Evolutionary conservation across 2,888 invertebrate genomes (phyloP), one percentile per base, ranked within the genome.

Genomic region (Lydus trimaculatus): DNA sequence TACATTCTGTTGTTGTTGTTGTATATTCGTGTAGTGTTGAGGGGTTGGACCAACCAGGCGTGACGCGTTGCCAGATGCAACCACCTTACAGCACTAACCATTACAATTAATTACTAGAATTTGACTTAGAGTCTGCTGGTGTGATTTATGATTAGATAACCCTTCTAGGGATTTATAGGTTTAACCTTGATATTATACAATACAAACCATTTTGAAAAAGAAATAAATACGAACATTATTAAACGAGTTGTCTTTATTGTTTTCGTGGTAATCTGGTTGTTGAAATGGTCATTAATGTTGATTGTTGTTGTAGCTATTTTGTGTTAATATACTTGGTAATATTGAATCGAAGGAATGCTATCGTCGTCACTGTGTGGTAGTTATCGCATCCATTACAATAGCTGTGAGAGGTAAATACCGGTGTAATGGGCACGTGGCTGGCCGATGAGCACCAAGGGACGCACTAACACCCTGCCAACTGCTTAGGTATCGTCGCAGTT

Each of bases 381-480:
- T 81, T 82, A 81, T 79, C 79, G 80, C 77, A 71, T 72, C 81
- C 78, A 81, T 82, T 82, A 77, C 76, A 76, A 78, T 78, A 75
- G 80, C 78, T 80, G 80, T 78, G 78, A 77, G 78, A 77, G 80
- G 81, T 81, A 81, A 81, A 81, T 80, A 79, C 81, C 80, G 76
- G 76, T 80, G 80, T 82, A 82, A 82, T 82, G 81, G 80, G 81
- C 82, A 81, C 82, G 82, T 81, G 83, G 81, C 79, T 75, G 76
- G 74, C 71, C 77, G 81, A 82, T 79, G 81, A 82, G 75, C 80
- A 77, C 74, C 82, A 73, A 72, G 83, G 83, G 82, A 83, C 81
- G 74, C 77, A 75, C 76, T 73, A 73, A 66, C 73, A 72, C 70
- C 73, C 64, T 65, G 48, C 64, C 25, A 61, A 39, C 33, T 61